Evolutionary conservation across 2,888 invertebrate species (phyloP).

Genomic region (Drosophila rubida): DNA sequence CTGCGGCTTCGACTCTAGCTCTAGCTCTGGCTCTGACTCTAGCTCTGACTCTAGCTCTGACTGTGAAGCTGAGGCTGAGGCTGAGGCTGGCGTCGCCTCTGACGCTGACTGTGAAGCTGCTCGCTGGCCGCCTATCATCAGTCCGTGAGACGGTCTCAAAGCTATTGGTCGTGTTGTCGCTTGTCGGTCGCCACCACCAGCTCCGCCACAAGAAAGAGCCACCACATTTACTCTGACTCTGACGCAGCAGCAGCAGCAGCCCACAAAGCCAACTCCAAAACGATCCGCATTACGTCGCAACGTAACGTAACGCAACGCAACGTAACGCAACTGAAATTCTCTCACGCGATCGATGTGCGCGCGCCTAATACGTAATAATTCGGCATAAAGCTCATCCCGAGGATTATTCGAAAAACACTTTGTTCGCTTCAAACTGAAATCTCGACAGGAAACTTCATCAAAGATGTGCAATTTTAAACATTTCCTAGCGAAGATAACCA

Average conservation of each 20-base stretch:
- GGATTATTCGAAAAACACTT: slow-evolving; percentile 27
- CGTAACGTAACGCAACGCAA: slow-evolving; percentile 19
- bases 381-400: slow-evolving; percentile 18
- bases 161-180: slow-evolving; percentile 81
- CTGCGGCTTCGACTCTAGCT: slow-evolving; percentile 38
- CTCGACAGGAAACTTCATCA: neutral
- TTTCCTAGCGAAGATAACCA: slow-evolving; percentile 6
- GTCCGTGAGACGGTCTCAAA: slow-evolving; percentile 82
- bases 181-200: slow-evolving; percentile 67
- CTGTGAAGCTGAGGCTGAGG: slow-evolving; percentile 13
- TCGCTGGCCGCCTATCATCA: slow-evolving; percentile 77
- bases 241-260: neutral
- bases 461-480: slow-evolving; percentile 21
- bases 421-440: neutral
- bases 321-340: slow-evolving; percentile 27
- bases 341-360: slow-evolving; percentile 26
- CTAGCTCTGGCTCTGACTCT: slow-evolving; percentile 31
- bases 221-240: slow-evolving; percentile 1
- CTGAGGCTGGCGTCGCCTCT: slow-evolving; percentile 22
- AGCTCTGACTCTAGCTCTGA: slow-evolving; percentile 20
- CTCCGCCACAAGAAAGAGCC: slow-evolving; percentile 32
- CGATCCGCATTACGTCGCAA: slow-evolving; percentile 29
- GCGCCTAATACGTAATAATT: slow-evolving; percentile 23
- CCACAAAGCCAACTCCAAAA: slow-evolving; percentile 28
- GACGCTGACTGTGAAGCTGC: slow-evolving; percentile 63